Evolutionary conservation across 2,113 vertebrate species (phyloP), one percentile per base, ranked within the genome.

Genomic region (Pagrus major): DNA sequence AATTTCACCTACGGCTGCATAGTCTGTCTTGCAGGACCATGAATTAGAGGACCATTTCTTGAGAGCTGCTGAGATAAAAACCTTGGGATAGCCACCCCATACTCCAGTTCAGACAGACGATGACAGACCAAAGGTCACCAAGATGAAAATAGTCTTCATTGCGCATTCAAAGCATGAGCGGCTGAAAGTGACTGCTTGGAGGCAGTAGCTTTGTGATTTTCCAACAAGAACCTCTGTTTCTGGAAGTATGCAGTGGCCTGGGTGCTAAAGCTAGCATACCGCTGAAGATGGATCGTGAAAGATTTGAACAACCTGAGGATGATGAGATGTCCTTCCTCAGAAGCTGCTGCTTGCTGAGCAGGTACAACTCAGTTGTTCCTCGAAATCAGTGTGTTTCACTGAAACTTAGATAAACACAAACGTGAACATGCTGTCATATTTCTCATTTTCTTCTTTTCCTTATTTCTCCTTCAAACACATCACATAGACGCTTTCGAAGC

Each of bases 91-190:
- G 72, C 51, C 41, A 67, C 33, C 80, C 23, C 59, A 78, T 23
- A 88, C 65, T 67, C 27, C 42, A 66, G 68, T 69, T 59, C 63
- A 67, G 80, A 46, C 58, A 63, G 52, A 83, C 67, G 61, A 84
- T 76, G 89, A 75, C 55, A 82, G 80, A 81, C 60, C 84, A 88
- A 74, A 84, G 80, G 84, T 84, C 86, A 76, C 70, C 15, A 23
- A 58, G 83, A 82, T 76, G 66, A 78, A 86, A 86, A 71, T 58
- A 51, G 37, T 60, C 66, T 69, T 76, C 49, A 52, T 67, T 86
- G 70, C 44, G 27, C 52, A 83, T 84, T 84, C 64, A 82, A 60
- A 71, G 47, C 81, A 74, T 39, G 44, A 61, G 64, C 52, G 51
- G 73, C 66, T 61, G 23, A 68, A 75, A 83, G 77, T 41, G 67